Evolutionary conservation across 2,888 invertebrate genomes (phyloP).

Genomic region (Malthinus seriepunctatus): DNA sequence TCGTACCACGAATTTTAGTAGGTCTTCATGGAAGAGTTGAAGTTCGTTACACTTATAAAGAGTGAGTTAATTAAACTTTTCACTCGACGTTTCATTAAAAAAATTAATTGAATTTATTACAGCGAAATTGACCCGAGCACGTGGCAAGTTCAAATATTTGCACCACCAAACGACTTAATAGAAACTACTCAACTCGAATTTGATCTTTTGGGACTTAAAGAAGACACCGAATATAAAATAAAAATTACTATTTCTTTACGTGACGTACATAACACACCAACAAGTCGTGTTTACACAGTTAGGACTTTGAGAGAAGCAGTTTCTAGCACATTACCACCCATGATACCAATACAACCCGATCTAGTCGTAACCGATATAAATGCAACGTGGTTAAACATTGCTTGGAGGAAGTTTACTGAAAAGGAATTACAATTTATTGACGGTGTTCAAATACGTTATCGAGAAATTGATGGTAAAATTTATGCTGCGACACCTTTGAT

Average conservation of each 20-base stretch:
- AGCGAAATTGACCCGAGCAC: constrained; percentile 64
- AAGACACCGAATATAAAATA: constrained; percentile 81
- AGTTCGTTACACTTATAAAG: constrained; percentile 78
- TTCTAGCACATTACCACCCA: constrained; percentile 61
- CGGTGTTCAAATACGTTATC: constrained; percentile 85
- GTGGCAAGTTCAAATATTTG: constrained; percentile 86
- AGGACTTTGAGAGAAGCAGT: constrained; percentile 64
- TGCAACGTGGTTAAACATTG: constrained; percentile 75
- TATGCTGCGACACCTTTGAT: constrained; percentile 84
- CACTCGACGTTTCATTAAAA: too few species aligned
- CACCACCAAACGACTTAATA: constrained; percentile 83
- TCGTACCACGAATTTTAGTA: constrained; percentile 79
- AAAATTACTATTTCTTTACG: constrained; percentile 79
- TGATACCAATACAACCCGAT: constrained; percentile 72
- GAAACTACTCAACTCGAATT: constrained; percentile 86
- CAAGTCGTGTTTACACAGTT: constrained; percentile 76
- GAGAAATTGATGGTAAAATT: constrained; percentile 79
- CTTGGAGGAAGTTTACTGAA: constrained; percentile 81
- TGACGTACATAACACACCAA: constrained; percentile 76
- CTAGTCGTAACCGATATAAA: constrained; percentile 75
- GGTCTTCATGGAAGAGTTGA: constrained; percentile 87
- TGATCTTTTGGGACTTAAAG: constrained; percentile 74
- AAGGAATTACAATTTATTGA: constrained; percentile 84
- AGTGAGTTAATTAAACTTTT: constrained; percentile 54
- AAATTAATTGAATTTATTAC: constrained; percentile 23